Conservation (phyloP, 2,797 vertebrate species). For the Pagetopsis macropterus region DNA sequence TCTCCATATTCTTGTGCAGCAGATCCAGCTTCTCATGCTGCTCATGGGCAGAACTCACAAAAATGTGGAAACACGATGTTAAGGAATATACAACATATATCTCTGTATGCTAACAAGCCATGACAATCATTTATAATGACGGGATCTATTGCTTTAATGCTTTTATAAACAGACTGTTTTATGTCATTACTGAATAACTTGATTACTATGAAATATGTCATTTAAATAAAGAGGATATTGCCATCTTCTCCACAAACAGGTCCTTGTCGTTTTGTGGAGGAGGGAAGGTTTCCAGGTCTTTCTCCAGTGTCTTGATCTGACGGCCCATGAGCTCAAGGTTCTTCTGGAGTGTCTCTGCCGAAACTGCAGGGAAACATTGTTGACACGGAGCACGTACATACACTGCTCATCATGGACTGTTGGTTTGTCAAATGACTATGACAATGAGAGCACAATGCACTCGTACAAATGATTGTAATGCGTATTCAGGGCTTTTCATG, state of each 20-base stretch:
- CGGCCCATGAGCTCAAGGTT: constrained; percentile 88
- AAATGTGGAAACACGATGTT: constrained; percentile 79
- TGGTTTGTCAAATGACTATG: neutral
- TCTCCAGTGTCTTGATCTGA: constrained; percentile 83
- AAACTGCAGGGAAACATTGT: constrained; percentile 73
- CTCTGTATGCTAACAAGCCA: neutral
- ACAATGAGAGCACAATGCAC: neutral
- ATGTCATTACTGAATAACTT: neutral
- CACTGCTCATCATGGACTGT: neutral
- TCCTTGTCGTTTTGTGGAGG: constrained; percentile 85
- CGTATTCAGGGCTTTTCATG: neutral
- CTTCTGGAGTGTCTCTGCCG: constrained; percentile 89
- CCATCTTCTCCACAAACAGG: constrained; percentile 87
- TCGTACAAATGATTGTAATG: neutral
- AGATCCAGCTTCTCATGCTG: constrained; percentile 86
- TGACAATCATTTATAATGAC: neutral
- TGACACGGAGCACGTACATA: neutral
- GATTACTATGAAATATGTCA: neutral
- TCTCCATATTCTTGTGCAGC: constrained; percentile 91
- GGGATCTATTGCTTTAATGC: neutral
- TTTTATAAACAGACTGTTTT: neutral
- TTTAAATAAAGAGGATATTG: constrained; percentile 82
- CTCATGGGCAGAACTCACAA: constrained; percentile 84
- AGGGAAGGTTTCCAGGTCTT: constrained; percentile 86
- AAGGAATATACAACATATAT: constrained; percentile 72